Base-by-base conservation (phyloP, 2,888 invertebrate species). In the Ditylenchus weischeri region DNA sequence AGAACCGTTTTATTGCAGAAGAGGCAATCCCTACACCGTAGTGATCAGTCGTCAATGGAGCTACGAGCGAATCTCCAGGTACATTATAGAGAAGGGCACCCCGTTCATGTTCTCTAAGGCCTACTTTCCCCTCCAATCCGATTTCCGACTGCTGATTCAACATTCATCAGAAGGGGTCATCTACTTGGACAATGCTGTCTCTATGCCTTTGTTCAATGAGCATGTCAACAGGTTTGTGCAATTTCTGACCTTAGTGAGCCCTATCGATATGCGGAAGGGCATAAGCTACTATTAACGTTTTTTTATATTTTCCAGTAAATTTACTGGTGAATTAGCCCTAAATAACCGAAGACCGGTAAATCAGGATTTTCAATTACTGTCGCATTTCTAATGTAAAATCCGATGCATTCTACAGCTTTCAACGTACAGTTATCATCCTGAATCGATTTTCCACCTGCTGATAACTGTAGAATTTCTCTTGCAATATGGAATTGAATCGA, bases 11-110 rank as follows among this genome's bases (percentile, higher is more conserved):
- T 43, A 15, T 66, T 66, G 57, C 49, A 68, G 68, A 43, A 38
- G 43, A 21, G 71, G 66, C 3, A 49, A 63, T 35, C 71, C 71
- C 15, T 71, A 62, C 57, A 57, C 66, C 13, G 71, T 60, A 11
- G 60, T 67, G 19, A 51, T 71, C 50, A 65, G 54, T 49, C 57
- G 57, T 18, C 61, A 57, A 21, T 72, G 71, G 71, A 66, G 50
- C 62, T 71, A 70, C 47, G 64, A 65, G 6, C 36, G 57, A 23
- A 66, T 71, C n/a, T 49, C 60, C n/a, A 57, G 38, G 19, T 61
- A 19, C 15, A 57, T 71, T 38, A 38, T 71, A n/a, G 50, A 71
- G 18, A 70, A 66, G 23, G 62, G 70, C 21, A 57, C 35, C 23
- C 57, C 51, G 18, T 51, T 63, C 58, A 19, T 71, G 57, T 43